phyloP scores from a whole-genome alignment of 1,140 invertebrate species.

The Pemphigus obesinymphae region DNA sequence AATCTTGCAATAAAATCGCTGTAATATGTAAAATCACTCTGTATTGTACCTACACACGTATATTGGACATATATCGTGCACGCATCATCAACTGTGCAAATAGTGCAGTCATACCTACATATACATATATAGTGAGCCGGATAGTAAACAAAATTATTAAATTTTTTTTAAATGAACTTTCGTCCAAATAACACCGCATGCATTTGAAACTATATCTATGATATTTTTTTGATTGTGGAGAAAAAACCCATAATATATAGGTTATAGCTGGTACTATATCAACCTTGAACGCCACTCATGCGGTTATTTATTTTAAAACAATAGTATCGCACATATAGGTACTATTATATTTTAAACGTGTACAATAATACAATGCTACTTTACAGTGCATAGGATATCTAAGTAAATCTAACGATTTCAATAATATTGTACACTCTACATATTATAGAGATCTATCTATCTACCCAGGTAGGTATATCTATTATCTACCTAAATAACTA shows the following conservation, averaged over 20 bases:
- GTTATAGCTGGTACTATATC: background rate
- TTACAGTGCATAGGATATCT: too few species aligned
- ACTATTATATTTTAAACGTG: too few species aligned
- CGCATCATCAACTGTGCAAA: constrained; percentile 19
- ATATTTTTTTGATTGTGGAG: too few species aligned
- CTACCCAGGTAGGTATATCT: background rate
- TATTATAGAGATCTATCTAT: background rate
- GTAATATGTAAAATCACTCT: too few species aligned
- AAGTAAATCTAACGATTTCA: too few species aligned
- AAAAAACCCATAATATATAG: background rate
- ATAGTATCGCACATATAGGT: too few species aligned
- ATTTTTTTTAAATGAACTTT: background rate
- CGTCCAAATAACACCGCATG: background rate
- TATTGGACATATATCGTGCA: background rate
- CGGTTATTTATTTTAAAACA: background rate
- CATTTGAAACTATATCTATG: too few species aligned
- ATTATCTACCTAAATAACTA: too few species aligned
- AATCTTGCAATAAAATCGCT: too few species aligned
- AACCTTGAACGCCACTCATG: background rate
- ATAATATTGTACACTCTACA: background rate
- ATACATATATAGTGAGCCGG: too few species aligned
- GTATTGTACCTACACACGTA: too few species aligned
- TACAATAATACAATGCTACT: too few species aligned
- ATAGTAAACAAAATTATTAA: background rate
- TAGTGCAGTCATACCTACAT: constrained; percentile 25